Conservation (phyloP, 2,888 invertebrate species). For the Agonopterix alstromeriana region DNA sequence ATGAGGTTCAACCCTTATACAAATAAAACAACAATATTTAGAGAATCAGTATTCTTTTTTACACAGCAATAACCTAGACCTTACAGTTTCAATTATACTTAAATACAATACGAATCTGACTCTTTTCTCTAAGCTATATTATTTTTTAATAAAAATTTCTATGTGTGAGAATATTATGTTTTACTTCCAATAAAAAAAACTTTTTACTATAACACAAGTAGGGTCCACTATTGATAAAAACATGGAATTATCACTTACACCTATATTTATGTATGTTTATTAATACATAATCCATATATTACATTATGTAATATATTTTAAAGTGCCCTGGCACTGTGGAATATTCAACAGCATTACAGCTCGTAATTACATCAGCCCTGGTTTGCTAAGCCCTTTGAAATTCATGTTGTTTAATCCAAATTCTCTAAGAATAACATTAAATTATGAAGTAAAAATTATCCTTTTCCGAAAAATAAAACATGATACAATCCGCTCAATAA, state of each 20-base stretch:
- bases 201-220: slow-evolving; percentile 49
- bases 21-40: slow-evolving; percentile 39
- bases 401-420: too few relatives aligned
- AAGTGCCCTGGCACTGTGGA: background rate
- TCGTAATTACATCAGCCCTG: too few relatives aligned
- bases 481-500: too few relatives aligned
- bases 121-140: slow-evolving; percentile 56
- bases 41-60: slow-evolving; percentile 71
- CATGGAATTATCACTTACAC: slow-evolving; percentile 7
- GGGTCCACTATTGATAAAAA: slow-evolving; percentile 14
- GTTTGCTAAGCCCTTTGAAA: too few relatives aligned
- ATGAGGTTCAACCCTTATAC: background rate
- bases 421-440: too few relatives aligned
- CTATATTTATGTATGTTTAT: slow-evolving; percentile 1
- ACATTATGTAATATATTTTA: slow-evolving; percentile 3
- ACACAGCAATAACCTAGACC: slow-evolving; percentile 64
- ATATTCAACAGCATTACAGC: background rate
- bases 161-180: slow-evolving; percentile 53
- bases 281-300: slow-evolving; percentile 4
- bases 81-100: slow-evolving; percentile 57
- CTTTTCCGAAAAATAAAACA: too few relatives aligned
- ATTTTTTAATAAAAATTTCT: slow-evolving; percentile 43
- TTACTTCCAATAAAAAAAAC: slow-evolving; percentile 46
- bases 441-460: too few relatives aligned
- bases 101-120: slow-evolving; percentile 71